phyloP scores from a whole-genome alignment of 2,797 vertebrate species.

The Meriones psammophilus region DNA sequence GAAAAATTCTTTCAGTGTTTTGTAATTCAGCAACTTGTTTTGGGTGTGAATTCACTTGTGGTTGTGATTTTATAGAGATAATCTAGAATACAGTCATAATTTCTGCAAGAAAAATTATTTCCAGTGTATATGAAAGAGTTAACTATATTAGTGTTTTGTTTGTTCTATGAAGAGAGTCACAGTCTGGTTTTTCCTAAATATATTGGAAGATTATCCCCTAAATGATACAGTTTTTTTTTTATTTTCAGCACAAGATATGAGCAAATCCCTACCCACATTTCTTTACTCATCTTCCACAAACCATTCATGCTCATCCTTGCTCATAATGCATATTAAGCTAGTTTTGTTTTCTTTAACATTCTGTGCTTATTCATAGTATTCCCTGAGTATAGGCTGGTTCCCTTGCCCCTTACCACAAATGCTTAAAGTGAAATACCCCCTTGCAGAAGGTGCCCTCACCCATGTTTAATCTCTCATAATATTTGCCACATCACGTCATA shows the following conservation, averaged over 20 bases:
- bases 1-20: slow-evolving; percentile 49
- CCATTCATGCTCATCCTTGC: background rate
- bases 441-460: background rate
- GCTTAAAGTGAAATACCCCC: background rate
- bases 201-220: slow-evolving; percentile 64
- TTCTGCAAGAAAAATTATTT: slow-evolving; percentile 81
- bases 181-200: slow-evolving; percentile 52
- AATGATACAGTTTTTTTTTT: background rate
- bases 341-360: slow-evolving; percentile 22
- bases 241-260: background rate
- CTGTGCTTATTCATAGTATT: background rate
- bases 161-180: slow-evolving; percentile 60
- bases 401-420: background rate
- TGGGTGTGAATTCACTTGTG: slow-evolving; percentile 66
- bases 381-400: background rate
- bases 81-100: slow-evolving; percentile 78
- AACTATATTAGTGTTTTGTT: slow-evolving; percentile 72
- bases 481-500: background rate
- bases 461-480: slow-evolving; percentile 18
- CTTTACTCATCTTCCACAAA: background rate
- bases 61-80: slow-evolving; percentile 79
- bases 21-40: slow-evolving; percentile 66
- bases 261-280: slow-evolving; percentile 27
- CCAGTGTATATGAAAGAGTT: slow-evolving; percentile 72
- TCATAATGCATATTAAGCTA: slow-evolving; percentile 7